Conservation (phyloP, 2,113 vertebrate species). For the Cynopterus brachyotis region DNA sequence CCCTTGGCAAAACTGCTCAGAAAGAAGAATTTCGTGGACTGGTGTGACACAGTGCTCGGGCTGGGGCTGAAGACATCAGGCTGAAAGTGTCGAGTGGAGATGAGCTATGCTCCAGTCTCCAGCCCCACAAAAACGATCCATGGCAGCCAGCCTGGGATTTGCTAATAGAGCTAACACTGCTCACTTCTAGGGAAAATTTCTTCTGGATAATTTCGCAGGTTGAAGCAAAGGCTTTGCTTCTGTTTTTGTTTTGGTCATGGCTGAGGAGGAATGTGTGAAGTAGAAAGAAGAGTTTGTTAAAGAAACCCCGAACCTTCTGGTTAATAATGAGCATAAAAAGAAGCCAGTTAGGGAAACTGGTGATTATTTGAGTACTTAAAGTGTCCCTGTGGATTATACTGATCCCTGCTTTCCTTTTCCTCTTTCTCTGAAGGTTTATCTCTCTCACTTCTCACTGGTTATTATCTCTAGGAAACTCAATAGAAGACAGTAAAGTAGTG, state of each 20-base stretch:
- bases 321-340: background rate
- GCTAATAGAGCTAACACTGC: background rate
- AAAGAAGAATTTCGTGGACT: background rate
- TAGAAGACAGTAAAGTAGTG: background rate
- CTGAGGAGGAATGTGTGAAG: background rate
- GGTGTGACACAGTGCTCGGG: accelerated
- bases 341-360: background rate
- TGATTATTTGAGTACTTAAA: background rate
- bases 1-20: background rate
- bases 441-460: background rate
- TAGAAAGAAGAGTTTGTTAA: background rate
- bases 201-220: background rate
- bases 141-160: background rate
- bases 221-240: background rate
- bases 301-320: background rate
- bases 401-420: background rate
- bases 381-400: background rate
- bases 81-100: background rate
- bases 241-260: background rate
- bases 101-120: background rate
- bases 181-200: background rate
- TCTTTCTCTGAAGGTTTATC: background rate
- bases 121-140: accelerated
- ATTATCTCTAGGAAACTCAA: background rate
- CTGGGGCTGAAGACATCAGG: background rate